Evolutionary conservation across 2,797 vertebrate genomes (phyloP), one percentile per base, ranked within the genome.

Genomic region (Macropus fuliginosus): DNA sequence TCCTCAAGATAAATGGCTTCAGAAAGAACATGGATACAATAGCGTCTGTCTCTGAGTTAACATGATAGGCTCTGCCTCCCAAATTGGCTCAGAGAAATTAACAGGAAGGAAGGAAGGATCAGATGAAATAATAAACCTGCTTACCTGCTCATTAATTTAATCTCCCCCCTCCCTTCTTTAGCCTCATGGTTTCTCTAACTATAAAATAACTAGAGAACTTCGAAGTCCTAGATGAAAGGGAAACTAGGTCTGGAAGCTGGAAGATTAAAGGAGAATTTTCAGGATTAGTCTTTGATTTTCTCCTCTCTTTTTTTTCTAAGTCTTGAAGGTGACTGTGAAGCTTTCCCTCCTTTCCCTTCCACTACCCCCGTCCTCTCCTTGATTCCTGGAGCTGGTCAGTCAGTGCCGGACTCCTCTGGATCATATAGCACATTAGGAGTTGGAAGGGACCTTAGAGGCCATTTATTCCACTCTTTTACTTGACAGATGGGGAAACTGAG

Each of bases 71-170:
- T 98, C 98, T 96, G 90, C 97, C 98, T 98, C 98, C 97, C 98
- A 98, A 98, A 98, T 91, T 97, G 98, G 96, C 98, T 98, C 98
- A 93, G 98, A 97, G 97, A 98, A 98, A 98, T 98, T 97, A 98
- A 96, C 97, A 97, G 96, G 98, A 98, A 98, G 98, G 98, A 98
- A 98, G 97, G 98, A 98, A 97, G 97, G 98, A 98, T 98, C 98
- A 98, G 98, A 98, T 11, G n/a, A 98, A 98, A 98, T 98, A 97
- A 98, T 98, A 98, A 98, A 98, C 98, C 98, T 95, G 98, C 98
- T 98, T 98, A 98, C 98, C 98, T 98, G 98, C 98, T 98, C 98
- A 98, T 98, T 98, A 98, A 98, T 97, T 98, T 98, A 98, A 98
- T 98, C 97, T 97, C 95, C 93, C 94, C 94, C 55, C 96, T 96